phyloP scores from a whole-genome alignment of 2,113 vertebrate species.

The Eleginops maclovinus region DNA sequence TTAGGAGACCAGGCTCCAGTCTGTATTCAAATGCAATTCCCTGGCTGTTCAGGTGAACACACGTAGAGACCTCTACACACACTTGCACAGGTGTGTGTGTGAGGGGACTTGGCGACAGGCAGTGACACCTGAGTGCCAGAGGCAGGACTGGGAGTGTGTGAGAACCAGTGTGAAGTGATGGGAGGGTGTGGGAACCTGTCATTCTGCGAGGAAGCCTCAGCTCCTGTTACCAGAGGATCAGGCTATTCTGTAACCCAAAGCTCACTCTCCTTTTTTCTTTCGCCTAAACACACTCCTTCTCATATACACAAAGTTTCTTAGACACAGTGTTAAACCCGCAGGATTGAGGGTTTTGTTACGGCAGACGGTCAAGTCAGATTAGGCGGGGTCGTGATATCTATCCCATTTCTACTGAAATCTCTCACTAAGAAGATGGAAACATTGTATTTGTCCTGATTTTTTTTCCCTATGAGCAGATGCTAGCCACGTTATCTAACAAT shows the following conservation, averaged over 20 bases:
- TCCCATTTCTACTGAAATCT: slow-evolving; percentile 14
- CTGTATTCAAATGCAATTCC: not conserved
- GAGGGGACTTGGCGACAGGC: not conserved
- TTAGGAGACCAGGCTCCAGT: not conserved
- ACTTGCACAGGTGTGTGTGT: not conserved
- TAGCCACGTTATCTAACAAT: slow-evolving; percentile 1
- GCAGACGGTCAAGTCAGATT: slow-evolving; percentile 3
- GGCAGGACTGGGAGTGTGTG: slow-evolving; percentile 48
- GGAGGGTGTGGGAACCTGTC: slow-evolving; percentile 81
- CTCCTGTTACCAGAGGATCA: slow-evolving; percentile 71
- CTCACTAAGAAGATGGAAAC: not conserved
- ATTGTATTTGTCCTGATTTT: not conserved
- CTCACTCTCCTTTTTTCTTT: slow-evolving; percentile 42
- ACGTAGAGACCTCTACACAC: not conserved
- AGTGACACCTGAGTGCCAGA: slow-evolving; percentile 36
- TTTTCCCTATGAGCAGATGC: not conserved
- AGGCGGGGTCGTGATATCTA: slow-evolving; percentile 21
- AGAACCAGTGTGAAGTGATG: slow-evolving; percentile 41
- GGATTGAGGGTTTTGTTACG: slow-evolving; percentile 43
- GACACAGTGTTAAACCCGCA: slow-evolving; percentile 11
- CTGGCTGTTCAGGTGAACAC: not conserved
- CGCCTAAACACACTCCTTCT: slow-evolving; percentile 41
- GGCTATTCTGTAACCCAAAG: slow-evolving; percentile 64
- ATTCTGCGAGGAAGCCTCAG: slow-evolving; percentile 54
- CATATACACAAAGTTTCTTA: slow-evolving; percentile 48